Base-by-base conservation (phyloP, 1,140 invertebrate genomes). In the Zaprionus gabonicus region DNA sequence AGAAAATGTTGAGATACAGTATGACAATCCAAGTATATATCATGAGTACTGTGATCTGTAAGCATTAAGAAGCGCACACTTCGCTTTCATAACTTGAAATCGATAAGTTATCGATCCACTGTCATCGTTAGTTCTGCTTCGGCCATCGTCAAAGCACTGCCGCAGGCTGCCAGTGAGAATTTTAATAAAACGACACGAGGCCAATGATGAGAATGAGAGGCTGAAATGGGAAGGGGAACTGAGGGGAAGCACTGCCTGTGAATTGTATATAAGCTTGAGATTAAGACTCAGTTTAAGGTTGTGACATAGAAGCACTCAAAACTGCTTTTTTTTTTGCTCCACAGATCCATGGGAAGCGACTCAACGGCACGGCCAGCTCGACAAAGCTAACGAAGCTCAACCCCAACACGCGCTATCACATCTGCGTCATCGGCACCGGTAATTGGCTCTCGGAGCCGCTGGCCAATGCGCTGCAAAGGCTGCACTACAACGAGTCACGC, bases 371-470 rank as follows among this genome's bases (percentile, higher is more conserved):
- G 31, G 94, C 95, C 1, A 94, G 96, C 76, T 96, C 95, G 1
- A 95, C 96, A 36, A 96, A 96, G 92, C 93, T 98, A 51, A 95
- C 94, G 25, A 95, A 95, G 80, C 93, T 98, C 59, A 94, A 94
- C 62, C 95, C 97, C 1, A 96, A 96, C 84, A 96, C 96, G 0
- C 94, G 95, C 63, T 98, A 98, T 93, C 94, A 95, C 60, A 96
- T 98, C 78, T 98, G 97, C 92, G 96, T 98, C 23, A 93, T 97
- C 67, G 97, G 97, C 3, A 93, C 97, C 28, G 96, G 96, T 63
- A 96, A 95, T 92, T 96, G 96, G 94, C 59, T 94, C 93, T 90
- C 91, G 38, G 90, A 91, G 79, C 88, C 87, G 9, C 63, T 91
- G 78, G 93, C 95, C 65, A 94, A 94, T 46, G 88, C 88, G 41